These are phyloP conservation scores for Rapana venosa DNA, from an alignment of 2,888 invertebrate genomes.

Conservation along the genomic window DNA sequence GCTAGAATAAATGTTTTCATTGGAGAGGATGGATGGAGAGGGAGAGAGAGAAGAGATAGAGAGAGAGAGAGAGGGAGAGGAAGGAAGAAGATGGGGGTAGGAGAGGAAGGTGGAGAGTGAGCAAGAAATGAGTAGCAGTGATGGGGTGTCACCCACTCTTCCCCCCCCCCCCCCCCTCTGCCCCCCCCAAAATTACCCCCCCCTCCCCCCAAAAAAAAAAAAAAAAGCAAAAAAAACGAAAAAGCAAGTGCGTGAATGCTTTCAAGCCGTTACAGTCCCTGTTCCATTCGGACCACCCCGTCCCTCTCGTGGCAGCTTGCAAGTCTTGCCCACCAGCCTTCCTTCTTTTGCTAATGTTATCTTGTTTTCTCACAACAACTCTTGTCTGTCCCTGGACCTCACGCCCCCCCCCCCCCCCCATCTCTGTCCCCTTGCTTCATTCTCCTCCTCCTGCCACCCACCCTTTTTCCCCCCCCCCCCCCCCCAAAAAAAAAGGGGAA, in stretches of 20 bases:
- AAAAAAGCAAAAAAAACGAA: background rate
- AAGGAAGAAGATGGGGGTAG: background rate
- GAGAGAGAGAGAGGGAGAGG: background rate
- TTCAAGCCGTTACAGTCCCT: background rate
- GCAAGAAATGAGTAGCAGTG: too few species aligned
- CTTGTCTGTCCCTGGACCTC: background rate
- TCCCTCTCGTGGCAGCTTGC: background rate
- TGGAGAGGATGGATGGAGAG: background rate
- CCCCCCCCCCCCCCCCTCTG: too few species aligned
- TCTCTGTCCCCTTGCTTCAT: background rate
- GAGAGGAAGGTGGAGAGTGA: background rate
- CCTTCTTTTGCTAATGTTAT: slow-evolving; percentile 28
- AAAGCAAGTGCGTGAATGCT: slow-evolving; percentile 2
- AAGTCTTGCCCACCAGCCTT: background rate
- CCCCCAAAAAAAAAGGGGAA: too few species aligned
- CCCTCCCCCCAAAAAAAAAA: background rate
- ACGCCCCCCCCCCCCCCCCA: background rate
- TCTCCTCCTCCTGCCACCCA: background rate
- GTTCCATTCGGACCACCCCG: background rate
- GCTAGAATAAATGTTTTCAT: background rate
- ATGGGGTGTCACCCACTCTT: background rate
- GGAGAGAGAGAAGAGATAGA: background rate
- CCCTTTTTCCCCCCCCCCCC: too few species aligned
- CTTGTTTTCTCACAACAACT: slow-evolving; percentile 26
- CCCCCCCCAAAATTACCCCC: too few species aligned